These are phyloP conservation scores for Alviniconcha strummeri DNA, from an alignment of 2,888 invertebrate species.

Conservation along the genomic window DNA sequence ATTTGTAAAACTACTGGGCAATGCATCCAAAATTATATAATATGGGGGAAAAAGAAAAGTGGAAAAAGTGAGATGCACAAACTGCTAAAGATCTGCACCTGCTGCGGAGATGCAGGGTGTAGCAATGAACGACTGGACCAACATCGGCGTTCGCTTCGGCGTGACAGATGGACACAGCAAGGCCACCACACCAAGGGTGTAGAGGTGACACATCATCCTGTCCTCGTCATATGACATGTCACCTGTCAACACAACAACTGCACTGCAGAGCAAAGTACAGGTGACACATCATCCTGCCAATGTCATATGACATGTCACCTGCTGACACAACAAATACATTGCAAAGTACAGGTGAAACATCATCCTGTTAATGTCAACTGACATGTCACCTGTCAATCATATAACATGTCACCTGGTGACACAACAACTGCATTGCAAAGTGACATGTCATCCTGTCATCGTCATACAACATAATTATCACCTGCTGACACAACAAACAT, in stretches of 20 bases:
- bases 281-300: constrained; percentile 69
- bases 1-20: too few relatives aligned
- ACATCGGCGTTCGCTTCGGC: constrained; percentile 70
- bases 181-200: constrained; percentile 73
- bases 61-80: too few relatives aligned
- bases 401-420: too few relatives aligned
- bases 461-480: neutral
- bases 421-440: constrained; percentile 44
- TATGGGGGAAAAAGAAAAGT: too few relatives aligned
- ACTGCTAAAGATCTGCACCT: neutral
- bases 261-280: constrained; percentile 55
- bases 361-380: too few relatives aligned
- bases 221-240: constrained; percentile 64
- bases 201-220: constrained; percentile 68
- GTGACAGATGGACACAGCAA: constrained; percentile 73
- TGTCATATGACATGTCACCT: constrained; percentile 57
- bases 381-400: too few relatives aligned
- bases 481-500: too few relatives aligned
- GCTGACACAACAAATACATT: neutral
- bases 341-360: too few relatives aligned
- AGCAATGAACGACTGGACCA: constrained; percentile 73
- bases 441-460: constrained; percentile 70
- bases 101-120: constrained; percentile 40
- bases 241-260: constrained; percentile 38
- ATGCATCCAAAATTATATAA: too few relatives aligned